phyloP scores from a whole-genome alignment of 2,888 invertebrate species.

The Temnothorax rugatulus region DNA sequence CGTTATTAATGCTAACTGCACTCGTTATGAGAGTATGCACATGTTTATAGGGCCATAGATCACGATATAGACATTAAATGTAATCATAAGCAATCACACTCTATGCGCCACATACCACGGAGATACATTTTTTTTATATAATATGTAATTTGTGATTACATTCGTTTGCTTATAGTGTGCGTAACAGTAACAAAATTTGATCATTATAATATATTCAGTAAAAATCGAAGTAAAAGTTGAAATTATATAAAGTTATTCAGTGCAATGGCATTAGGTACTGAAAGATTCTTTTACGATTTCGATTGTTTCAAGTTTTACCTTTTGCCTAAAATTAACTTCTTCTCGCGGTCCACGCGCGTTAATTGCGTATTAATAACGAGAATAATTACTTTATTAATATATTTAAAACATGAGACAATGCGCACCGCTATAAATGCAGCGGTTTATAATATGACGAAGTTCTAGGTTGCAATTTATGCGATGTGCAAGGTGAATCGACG shows the following conservation, averaged over 20 bases:
- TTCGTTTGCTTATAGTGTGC: neutral
- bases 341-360: neutral
- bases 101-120: neutral
- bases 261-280: neutral
- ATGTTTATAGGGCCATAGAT: neutral
- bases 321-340: neutral
- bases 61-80: constrained; percentile 1
- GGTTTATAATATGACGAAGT: constrained; percentile 33
- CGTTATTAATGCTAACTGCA: neutral
- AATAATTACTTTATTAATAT: constrained; percentile 13
- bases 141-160: neutral
- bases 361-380: neutral
- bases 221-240: neutral
- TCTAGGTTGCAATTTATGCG: constrained; percentile 55
- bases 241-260: neutral
- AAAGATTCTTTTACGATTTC: neutral
- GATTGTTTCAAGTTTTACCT: neutral
- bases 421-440: neutral
- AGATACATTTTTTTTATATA: constrained; percentile 24
- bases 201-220: neutral
- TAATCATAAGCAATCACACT: neutral
- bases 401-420: neutral
- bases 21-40: neutral
- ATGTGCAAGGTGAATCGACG: constrained; percentile 45
- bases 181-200: neutral